Evolutionary conservation across 1,140 invertebrate genomes (phyloP).

Genomic region (Contarinia nasturtii): DNA sequence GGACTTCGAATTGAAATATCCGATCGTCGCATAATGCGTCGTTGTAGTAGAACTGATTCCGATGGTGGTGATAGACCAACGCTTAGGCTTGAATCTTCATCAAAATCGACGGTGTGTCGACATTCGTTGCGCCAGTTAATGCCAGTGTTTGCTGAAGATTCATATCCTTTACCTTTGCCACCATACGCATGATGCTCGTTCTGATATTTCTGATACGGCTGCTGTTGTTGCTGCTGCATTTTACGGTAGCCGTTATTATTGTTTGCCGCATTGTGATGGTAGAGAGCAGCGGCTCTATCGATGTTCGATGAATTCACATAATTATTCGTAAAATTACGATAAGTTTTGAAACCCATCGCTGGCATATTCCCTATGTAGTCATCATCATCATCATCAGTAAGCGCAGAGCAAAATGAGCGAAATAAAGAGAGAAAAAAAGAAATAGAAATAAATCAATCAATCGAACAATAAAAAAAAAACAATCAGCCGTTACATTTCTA

Average conservation of each 20-base stretch:
- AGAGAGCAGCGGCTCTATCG: slow-evolving; percentile 10
- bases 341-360: too few species aligned
- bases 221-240: slow-evolving; percentile 6
- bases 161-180: background rate
- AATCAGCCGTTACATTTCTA: too few species aligned
- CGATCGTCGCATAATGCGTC: slow-evolving; percentile 26
- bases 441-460: background rate
- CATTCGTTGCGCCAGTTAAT: slow-evolving; percentile 21
- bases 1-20: background rate
- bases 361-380: too few species aligned
- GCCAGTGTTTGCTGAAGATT: slow-evolving; percentile 7
- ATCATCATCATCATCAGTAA: slow-evolving; percentile 6
- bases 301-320: background rate
- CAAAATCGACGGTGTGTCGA: background rate
- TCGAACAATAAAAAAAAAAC: too few species aligned
- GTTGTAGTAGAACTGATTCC: slow-evolving; percentile 62
- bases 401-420: slow-evolving; percentile 6
- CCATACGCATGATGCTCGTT: too few species aligned
- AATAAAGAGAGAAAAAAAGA: too few species aligned
- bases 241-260: slow-evolving; percentile 3
- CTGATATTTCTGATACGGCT: too few species aligned
- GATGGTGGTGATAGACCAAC: slow-evolving; percentile 70
- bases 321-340: background rate
- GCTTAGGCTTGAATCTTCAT: slow-evolving; percentile 12
- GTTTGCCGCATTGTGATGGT: slow-evolving; percentile 12